phyloP scores from a whole-genome alignment of 2,888 invertebrate genomes.

The Ophraella communa region DNA sequence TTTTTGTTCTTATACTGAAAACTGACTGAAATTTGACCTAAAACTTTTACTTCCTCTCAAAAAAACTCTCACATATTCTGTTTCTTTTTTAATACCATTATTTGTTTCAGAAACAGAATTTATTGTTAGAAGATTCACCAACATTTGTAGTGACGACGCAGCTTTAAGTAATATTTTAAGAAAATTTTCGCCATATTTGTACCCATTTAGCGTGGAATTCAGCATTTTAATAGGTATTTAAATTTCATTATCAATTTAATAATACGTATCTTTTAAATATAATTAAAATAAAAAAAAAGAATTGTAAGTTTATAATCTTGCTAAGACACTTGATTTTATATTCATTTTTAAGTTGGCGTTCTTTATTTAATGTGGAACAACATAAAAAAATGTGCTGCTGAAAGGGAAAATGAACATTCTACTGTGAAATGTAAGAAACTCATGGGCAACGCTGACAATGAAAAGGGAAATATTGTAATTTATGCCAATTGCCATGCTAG shows the following conservation, averaged over 20 bases:
- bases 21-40: too few species aligned
- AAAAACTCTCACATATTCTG: not conserved
- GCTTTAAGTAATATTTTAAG: slow-evolving; percentile 63
- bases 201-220: slow-evolving; percentile 82
- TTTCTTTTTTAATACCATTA: not conserved
- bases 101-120: slow-evolving; percentile 29
- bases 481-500: slow-evolving; percentile 77
- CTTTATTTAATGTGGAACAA: slow-evolving; percentile 78
- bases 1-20: too few species aligned
- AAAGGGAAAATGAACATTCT: slow-evolving; percentile 35
- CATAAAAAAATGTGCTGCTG: slow-evolving; percentile 66
- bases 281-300: too few species aligned
- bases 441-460: slow-evolving; percentile 37
- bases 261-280: not conserved
- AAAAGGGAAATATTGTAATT: slow-evolving; percentile 55
- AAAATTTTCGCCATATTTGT: slow-evolving; percentile 76
- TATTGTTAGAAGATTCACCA: slow-evolving; percentile 42
- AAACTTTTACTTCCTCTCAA: too few species aligned
- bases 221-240: slow-evolving; percentile 75
- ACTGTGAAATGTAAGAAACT: slow-evolving; percentile 45
- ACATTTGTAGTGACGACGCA: slow-evolving; percentile 59
- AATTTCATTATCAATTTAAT: not conserved
- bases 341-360: slow-evolving; percentile 68
- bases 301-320: too few species aligned
- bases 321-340: not conserved